phyloP scores from a whole-genome alignment of 2,113 vertebrate species.

The Actinemys pallida region DNA sequence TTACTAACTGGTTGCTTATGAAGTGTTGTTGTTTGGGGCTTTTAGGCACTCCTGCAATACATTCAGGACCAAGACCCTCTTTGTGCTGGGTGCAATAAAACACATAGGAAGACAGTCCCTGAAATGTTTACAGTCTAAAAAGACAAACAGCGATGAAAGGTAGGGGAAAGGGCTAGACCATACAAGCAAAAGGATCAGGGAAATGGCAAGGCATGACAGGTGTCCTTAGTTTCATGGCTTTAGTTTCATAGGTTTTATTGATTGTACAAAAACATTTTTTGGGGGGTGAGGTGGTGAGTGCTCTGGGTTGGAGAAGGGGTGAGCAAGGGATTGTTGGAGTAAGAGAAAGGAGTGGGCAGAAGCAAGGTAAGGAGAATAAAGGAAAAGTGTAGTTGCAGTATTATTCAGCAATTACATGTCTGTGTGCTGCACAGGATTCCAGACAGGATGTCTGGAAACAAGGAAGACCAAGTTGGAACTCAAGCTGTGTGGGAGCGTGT shows the following conservation, averaged over 20 bases:
- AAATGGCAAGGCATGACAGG: not conserved
- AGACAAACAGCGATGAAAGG: not conserved
- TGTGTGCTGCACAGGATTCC: rapidly evolving
- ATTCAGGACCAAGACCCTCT: not conserved
- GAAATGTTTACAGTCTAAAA: not conserved
- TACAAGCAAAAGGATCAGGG: not conserved
- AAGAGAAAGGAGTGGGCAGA: too few relatives aligned
- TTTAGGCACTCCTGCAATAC: too few relatives aligned
- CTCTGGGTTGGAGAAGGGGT: not conserved
- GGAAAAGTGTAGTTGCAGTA: not conserved
- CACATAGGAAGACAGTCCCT: not conserved
- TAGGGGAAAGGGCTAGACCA: rapidly evolving
- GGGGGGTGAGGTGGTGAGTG: not conserved
- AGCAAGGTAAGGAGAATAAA: not conserved
- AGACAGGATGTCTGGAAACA: rapidly evolving
- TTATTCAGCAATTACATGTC: not conserved
- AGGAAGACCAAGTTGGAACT: not conserved
- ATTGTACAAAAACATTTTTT: rapidly evolving
- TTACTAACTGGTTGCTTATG: not conserved
- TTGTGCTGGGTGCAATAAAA: not conserved
- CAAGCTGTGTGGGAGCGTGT: rapidly evolving
- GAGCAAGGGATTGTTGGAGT: not conserved
- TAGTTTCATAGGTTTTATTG: not conserved
- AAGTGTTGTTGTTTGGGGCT: not conserved
- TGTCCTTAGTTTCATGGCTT: not conserved